Evolutionary conservation across 1,140 invertebrate genomes (phyloP), one percentile per base, ranked within the genome.

Genomic region (Cydia splendana): DNA sequence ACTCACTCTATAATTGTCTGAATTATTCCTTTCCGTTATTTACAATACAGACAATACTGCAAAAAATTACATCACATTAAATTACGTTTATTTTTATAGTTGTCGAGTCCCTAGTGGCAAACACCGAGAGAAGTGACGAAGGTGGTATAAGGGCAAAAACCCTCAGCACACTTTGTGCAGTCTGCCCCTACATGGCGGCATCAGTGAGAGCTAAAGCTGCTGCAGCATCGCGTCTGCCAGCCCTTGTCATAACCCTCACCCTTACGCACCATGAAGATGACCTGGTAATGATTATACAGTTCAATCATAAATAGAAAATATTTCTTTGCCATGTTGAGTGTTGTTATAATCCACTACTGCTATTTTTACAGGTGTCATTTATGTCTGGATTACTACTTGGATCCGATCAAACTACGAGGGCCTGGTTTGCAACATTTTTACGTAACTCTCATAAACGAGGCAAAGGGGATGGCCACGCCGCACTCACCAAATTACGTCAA

Each of bases 341-440:
- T 42, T 42, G 2, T 42, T 42, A 7, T 42, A 9, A 42, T 42
- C 38, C 38, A 42, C 38, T 10, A 2, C 7, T 42, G 38, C 38
- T 42, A 42, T 75, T 79, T 62, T 85, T 88, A 12, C 80, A 95
- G 94, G 94, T 99, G 10, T 96, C 98, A 12, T 99, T 99, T 93
- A 95, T 99, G 28, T 98, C 97, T 74, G 98, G 98, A 9, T 93
- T 99, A 45, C 93, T 99, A 75, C 94, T 99, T 42, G 98, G 98
- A 18, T 98, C 96, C 87, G 98, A 99, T 93, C 96, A 98, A 85
- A 96, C 96, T 80, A 96, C 98, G 0, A 95, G 98, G 83, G 96
- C 96, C 78, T 99, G 98, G 98, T 98, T 99, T 89, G 97, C 97
- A 0, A 95, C 97, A 83, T 99, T 98, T 87, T 95, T 99, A 48